Evolutionary conservation across 2,797 vertebrate genomes (phyloP), one percentile per base, ranked within the genome.

Genomic region (Glossophaga mutica): DNA sequence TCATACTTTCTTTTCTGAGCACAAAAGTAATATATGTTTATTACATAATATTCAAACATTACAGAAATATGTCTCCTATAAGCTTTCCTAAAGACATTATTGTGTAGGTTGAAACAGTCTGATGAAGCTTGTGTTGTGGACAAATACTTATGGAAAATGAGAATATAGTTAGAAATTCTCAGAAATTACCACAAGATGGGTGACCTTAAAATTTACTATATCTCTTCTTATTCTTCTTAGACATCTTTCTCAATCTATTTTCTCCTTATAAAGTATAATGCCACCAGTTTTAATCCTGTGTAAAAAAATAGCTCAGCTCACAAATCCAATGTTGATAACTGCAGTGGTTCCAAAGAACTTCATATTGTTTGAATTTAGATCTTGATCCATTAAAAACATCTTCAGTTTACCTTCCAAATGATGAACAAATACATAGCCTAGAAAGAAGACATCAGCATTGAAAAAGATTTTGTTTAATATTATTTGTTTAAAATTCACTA

Each of bases 321-420:
- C 77, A 59, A 65, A 73, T 7, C 37, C 46, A 93, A 1, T 24
- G 10, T 22, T 37, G 6, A 19, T 87, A 55, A 74, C 8, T 93
- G 71, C 4, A 50, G 71, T 91, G 67, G 3, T 15, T 70, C 65
- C 1, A 67, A 73, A 74, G 26, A 26, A 77, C 65, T 50, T 42
- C 6, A 88, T 37, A 73, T 78, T 91, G 9, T 95, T 65, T 91
- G 46, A 91, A 91, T 11, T 93, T 84, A 84, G 52, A 87, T 87
- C 34, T 84, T 83, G 39, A 24, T 4, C 67, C 18, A 39, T 44
- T 84, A 93, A 93, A 88, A 48, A 55, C 48, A 70, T n/a, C 32
- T 90, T 90, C n/a, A 88, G 12, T 44, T 84, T 52, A 37, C 15
- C 10, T 88, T 91, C 37, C 32, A 59, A 89, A 50, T 21, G 5